Percentiles rank a stretch among this genome's conserved stretches.
These are phyloP conservation scores for Elymnias hypermnestra DNA, from an alignment of 1,140 invertebrate genomes.

Conservation along the genomic window DNA sequence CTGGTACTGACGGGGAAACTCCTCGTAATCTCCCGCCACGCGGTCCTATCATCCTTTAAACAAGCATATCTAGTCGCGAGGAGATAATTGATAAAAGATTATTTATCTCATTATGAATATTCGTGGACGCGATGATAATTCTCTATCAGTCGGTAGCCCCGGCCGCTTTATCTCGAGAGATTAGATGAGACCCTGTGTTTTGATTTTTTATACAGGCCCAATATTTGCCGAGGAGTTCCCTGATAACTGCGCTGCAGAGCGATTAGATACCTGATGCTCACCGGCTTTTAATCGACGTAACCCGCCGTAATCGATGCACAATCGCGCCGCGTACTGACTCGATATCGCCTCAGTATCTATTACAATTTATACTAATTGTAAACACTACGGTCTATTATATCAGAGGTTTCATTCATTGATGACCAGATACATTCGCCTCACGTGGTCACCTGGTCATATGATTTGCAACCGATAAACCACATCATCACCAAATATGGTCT, in stretches of 20 bases:
- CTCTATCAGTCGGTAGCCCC: slow-evolving; percentile 74
- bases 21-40: slow-evolving; percentile 59
- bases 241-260: slow-evolving; percentile 58
- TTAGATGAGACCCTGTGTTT: slow-evolving; percentile 74
- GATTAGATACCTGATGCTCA: slow-evolving; percentile 57
- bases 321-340: slow-evolving; percentile 14
- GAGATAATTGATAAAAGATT: slow-evolving; percentile 76
- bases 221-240: slow-evolving; percentile 73
- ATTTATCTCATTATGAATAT: slow-evolving; percentile 76
- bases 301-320: slow-evolving; percentile 41
- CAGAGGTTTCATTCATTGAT: too few relatives aligned
- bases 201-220: slow-evolving; percentile 69
- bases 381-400: too few relatives aligned
- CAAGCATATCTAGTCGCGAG: slow-evolving; percentile 66
- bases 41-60: slow-evolving; percentile 73
- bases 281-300: slow-evolving; percentile 20
- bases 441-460: too few relatives aligned
- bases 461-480: too few relatives aligned
- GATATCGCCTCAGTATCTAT: too few relatives aligned
- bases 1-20: slow-evolving; percentile 58
- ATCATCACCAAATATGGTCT: too few relatives aligned
- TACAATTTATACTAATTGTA: slow-evolving; percentile 10
- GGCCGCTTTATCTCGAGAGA: slow-evolving; percentile 69
- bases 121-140: slow-evolving; percentile 70
- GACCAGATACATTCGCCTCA: too few relatives aligned